phyloP scores from a whole-genome alignment of 2,888 invertebrate species.

The Trichopria drosophilae region DNA sequence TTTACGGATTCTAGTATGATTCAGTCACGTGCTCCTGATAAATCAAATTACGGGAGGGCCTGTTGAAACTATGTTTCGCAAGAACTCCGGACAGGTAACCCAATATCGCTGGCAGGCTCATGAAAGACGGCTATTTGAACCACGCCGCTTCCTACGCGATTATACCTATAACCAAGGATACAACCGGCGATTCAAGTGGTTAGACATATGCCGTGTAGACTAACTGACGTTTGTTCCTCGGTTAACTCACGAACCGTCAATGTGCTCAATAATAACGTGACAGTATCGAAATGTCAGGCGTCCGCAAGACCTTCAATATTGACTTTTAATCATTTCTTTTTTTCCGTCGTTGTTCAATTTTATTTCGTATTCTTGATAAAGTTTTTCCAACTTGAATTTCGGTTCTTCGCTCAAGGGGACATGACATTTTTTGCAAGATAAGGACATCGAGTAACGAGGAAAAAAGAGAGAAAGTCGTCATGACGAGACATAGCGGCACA shows the following conservation, averaged over 20 bases:
- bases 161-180: no score
- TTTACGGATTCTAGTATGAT: no score
- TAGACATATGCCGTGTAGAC: conserved; percentile 9
- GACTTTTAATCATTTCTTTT: no score
- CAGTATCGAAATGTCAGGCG: conserved; percentile 5
- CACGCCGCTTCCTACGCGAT: no score
- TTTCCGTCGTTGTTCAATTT: no score
- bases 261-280: conserved; percentile 16
- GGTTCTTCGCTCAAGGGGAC: no score
- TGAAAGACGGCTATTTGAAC: no score
- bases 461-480: conserved; percentile 23
- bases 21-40: conserved; percentile 51
- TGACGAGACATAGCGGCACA: conserved; percentile 29
- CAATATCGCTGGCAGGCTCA: no score
- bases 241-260: not conserved
- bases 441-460: conserved; percentile 18
- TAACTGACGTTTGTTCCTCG: conserved; percentile 16
- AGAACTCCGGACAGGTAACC: conserved; percentile 20
- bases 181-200: conserved; percentile 8
- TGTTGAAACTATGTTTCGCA: conserved; percentile 14
- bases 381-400: conserved; percentile 31
- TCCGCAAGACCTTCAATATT: conserved; percentile 16
- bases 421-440: no score
- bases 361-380: no score
- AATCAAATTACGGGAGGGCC: conserved; percentile 37